Evolutionary conservation across 2,113 vertebrate species (phyloP), one percentile per base, ranked within the genome.

Genomic region (Thinocorus orbignyianus): DNA sequence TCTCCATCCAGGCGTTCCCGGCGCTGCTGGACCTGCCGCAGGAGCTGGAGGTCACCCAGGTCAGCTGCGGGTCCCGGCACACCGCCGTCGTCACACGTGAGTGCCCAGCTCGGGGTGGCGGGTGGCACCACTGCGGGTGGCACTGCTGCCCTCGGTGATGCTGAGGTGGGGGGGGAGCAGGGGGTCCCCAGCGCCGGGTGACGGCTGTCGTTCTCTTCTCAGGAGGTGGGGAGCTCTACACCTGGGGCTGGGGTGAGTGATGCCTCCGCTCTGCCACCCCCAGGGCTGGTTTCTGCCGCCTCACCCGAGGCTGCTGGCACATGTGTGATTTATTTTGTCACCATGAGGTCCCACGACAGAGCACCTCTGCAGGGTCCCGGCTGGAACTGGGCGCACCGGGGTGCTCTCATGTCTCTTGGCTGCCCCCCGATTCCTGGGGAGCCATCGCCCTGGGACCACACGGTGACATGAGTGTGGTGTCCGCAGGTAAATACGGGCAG

Each of bases 191-290:
- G 26, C 6, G 2, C 69, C 13, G 30, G 11, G 44, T 64, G 18
- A 92, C 12, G 24, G 52, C 82, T 74, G 60, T 88, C 92, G 3
- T 86, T 82, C 51, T 9, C 6, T 7, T 98, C 98, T 76, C 97
- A 99, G 99, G 98, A 11, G 81, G 82, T 0, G 99, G 99, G 2
- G 98, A 99, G 69, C 98, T 99, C 51, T 99, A 99, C 96, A 99
- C 99, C 33, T 99, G 99, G 99, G 99, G 99, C 93, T 99, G 99
- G 99, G 99, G 99, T 99, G 98, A 99, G 99, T 97, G 65, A 3
- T 2, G 6, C 15, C 2, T 37, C 6, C 19, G 19, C 49, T 84
- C 23, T 5, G 42, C n/a, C 46, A 17, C 25, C 37, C 28, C 30
- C 17, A 1, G 35, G 18, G 33, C 15, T 48, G 12, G 1, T 28